Evolutionary conservation across 2,888 invertebrate genomes (phyloP).

Genomic region (Pollenia labialis): DNA sequence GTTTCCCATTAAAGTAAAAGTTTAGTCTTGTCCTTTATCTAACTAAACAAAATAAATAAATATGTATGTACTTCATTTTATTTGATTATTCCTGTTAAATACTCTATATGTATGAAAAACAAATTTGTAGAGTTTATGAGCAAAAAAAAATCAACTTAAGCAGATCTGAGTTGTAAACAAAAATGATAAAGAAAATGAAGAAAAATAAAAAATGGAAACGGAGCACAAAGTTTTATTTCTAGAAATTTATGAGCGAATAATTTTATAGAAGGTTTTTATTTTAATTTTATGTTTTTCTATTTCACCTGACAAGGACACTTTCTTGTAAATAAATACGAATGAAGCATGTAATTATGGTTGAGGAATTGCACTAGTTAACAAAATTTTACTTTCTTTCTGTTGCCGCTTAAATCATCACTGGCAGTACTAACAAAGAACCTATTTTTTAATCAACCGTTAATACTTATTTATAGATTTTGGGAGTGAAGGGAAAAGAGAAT

Average conservation of each 20-base stretch:
- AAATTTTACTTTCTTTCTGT: no score
- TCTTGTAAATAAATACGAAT: constrained; percentile 27
- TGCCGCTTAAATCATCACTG: no score
- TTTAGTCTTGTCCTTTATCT: no score
- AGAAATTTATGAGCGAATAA: constrained; percentile 53
- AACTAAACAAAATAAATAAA: no score
- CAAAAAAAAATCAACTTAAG: neutral
- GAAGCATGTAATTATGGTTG: constrained; percentile 27
- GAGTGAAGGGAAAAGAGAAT: no score
- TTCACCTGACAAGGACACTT: constrained; percentile 50
- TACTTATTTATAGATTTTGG: no score
- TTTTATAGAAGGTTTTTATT: constrained; percentile 32
- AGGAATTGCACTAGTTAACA: constrained; percentile 3
- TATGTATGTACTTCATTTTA: no score
- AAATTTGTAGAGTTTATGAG: neutral
- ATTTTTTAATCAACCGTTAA: no score
- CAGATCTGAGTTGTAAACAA: constrained; percentile 2
- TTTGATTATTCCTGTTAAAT: no score
- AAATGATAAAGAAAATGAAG: neutral
- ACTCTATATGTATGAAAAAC: no score
- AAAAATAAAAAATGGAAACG: neutral
- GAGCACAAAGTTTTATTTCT: constrained; percentile 17
- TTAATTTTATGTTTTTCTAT: constrained; percentile 30
- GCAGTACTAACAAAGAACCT: no score
- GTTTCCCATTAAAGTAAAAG: no score